Base-by-base conservation (phyloP, 2,888 invertebrate species). In the Troides helena region DNA sequence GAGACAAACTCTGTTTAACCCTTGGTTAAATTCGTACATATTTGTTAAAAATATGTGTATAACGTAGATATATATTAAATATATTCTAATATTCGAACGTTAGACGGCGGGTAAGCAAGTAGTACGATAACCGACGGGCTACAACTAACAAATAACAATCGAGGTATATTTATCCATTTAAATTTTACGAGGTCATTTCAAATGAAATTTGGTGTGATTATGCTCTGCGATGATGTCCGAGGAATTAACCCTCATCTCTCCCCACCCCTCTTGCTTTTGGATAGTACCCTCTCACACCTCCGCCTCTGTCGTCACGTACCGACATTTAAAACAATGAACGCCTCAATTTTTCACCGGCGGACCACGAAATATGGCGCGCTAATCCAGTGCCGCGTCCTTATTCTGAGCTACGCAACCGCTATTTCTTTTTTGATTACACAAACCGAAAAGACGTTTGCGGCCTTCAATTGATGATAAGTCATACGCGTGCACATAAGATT, bases 261-360 rank as follows among this genome's bases (percentile, higher is more conserved):
- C 77, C 74, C 77, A 53, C 76, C 81, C 82, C 80, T 80, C 83
- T 76, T 75, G 12, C 46, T 46, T 0, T 14, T 14, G 12, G 46
- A 21, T 46, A 18, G 57, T 58, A 21, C 76, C 71, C 76, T 75
- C 75, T 75, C 76, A 76, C 72, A 74, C 77, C 74, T 76, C 77
- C 53, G 76, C 81, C 82, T 74, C 71, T 74, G 77, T 82, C 83
- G 85, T 86, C 88, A 87, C 87, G 85, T 80, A 80, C 81, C 82
- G 82, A 86, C 87, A 89, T 90, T 91, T 86, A 89, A 90, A 91
- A 91, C 89, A 89, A 89, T 88, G 86, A 85, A 85, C 81, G 84
- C 80, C 87, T 88, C 89, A 90, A 92, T 91, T 90, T 90, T 91
- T 91, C 90, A 89, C 85, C 81, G 79, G 81, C 72, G 76, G 80